phyloP scores from a whole-genome alignment of 2,113 vertebrate species.

The Nicator chloris region DNA sequence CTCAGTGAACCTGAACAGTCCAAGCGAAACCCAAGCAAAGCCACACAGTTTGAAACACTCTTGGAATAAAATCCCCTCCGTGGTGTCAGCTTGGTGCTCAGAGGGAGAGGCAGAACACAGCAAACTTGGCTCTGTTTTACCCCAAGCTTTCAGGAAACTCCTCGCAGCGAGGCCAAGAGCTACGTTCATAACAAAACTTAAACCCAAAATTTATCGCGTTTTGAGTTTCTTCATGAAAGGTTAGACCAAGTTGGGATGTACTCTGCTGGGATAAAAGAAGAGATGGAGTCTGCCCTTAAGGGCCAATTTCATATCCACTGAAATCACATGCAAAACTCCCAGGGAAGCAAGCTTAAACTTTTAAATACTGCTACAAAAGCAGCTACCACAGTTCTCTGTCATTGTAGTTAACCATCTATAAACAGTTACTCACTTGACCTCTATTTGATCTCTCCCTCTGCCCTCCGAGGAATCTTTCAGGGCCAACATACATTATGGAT shows the following conservation, averaged over 20 bases:
- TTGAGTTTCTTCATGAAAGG: constrained; percentile 35
- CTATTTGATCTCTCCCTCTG: constrained; percentile 43
- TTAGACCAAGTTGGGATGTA: constrained; percentile 8
- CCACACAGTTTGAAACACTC: constrained; percentile 6
- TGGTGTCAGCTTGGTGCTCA: not conserved
- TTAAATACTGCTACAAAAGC: constrained; percentile 20
- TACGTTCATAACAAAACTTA: constrained; percentile 7
- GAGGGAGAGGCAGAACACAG: not conserved
- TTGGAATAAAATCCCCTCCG: constrained; percentile 23
- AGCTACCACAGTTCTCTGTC: constrained; percentile 44
- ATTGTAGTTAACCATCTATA: constrained; percentile 51
- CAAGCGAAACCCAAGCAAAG: constrained; percentile 47
- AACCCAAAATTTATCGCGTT: constrained; percentile 33
- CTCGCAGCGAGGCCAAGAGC: not conserved
- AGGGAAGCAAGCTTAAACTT: constrained; percentile 23
- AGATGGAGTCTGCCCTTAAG: not conserved
- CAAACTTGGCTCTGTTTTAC: constrained; percentile 41
- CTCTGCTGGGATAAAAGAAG: constrained; percentile 22
- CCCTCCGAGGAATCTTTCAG: constrained; percentile 37
- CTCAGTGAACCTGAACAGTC: constrained; percentile 39
- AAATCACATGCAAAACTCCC: constrained; percentile 3
- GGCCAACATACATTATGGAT: constrained; percentile 26
- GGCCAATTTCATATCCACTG: not conserved
- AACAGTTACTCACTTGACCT: constrained; percentile 61
- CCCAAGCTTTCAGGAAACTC: constrained; percentile 50